Conservation (phyloP, 1,140 invertebrate genomes). For the Orius laevigatus region DNA sequence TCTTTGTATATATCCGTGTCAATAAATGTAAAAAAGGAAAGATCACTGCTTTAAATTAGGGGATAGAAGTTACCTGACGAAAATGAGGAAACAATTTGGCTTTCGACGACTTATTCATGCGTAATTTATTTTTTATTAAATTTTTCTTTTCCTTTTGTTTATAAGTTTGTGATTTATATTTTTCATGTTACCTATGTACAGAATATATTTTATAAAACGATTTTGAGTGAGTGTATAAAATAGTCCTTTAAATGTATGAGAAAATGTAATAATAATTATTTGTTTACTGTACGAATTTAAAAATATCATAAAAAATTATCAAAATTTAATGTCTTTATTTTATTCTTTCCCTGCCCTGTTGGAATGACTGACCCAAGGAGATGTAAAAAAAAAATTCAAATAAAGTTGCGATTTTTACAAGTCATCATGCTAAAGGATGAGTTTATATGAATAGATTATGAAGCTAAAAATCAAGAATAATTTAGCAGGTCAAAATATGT, state of each 20-base stretch:
- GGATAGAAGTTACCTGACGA: conserved; percentile 9
- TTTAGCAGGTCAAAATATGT: too few species aligned
- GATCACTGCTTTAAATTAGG: conserved; percentile 12
- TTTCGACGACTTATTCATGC: conserved; percentile 8
- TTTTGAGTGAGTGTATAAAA: conserved; percentile 16
- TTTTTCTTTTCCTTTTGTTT: conserved; percentile 6
- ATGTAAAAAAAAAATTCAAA: too few species aligned
- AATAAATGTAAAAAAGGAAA: conserved; percentile 10
- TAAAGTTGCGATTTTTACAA: too few species aligned
- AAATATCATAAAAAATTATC: conserved; percentile 5
- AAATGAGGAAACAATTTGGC: conserved; percentile 6
- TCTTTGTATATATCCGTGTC: conserved; percentile 9
- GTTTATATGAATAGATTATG: too few species aligned
- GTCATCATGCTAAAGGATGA: too few species aligned
- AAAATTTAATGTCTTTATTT: neutral
- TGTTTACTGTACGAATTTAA: conserved; percentile 16
- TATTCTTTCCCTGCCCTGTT: too few species aligned
- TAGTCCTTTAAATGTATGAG: conserved; percentile 14
- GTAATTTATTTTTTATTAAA: neutral
- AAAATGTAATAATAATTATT: conserved; percentile 15
- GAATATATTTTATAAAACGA: conserved; percentile 16
- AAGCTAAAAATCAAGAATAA: too few species aligned
- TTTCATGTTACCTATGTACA: conserved; percentile 17
- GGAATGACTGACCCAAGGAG: too few species aligned
- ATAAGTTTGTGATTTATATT: conserved; percentile 16